A percentile compares a stretch with the other conserved stretches of the same genome.
phyloP scores from a whole-genome alignment of 1,140 invertebrate species.

The Stenopsyche tienmushanensis region DNA sequence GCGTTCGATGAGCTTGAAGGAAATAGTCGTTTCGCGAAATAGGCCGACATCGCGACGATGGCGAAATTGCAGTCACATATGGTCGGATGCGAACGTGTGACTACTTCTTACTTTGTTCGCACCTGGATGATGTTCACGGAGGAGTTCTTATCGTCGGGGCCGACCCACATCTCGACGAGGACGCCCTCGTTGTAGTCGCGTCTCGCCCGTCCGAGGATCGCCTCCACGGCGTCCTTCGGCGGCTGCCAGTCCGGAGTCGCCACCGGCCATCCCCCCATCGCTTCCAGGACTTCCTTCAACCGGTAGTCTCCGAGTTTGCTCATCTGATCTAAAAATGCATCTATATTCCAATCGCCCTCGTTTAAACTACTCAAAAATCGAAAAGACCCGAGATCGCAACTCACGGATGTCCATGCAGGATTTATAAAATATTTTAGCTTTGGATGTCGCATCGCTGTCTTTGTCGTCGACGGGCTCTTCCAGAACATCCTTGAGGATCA shows the following conservation, averaged over 20 bases:
- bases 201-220: slow-evolving; percentile 66
- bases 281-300: slow-evolving; percentile 60
- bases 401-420: slow-evolving; percentile 88
- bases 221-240: slow-evolving; percentile 61
- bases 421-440: slow-evolving; percentile 82
- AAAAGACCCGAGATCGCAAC: too few relatives aligned
- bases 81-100: slow-evolving; percentile 28
- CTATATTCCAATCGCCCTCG: too few relatives aligned
- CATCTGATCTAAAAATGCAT: slow-evolving; percentile 64
- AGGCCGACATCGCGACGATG: too few relatives aligned
- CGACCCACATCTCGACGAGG: slow-evolving; percentile 78
- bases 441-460: slow-evolving; percentile 73
- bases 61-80: slow-evolving; percentile 3
- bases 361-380: too few relatives aligned
- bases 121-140: slow-evolving; percentile 85
- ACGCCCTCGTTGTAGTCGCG: slow-evolving; percentile 74
- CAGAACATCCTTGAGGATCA: slow-evolving; percentile 77
- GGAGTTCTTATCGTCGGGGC: slow-evolving; percentile 84
- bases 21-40: too few relatives aligned
- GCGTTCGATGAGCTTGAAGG: too few relatives aligned
- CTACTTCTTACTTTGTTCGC: slow-evolving; percentile 55
- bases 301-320: slow-evolving; percentile 67
- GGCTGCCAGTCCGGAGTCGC: slow-evolving; percentile 63
- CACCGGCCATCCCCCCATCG: slow-evolving; percentile 78
- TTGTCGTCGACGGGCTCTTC: slow-evolving; percentile 63